A percentile compares a stretch with the other conserved stretches of the same genome.
These are phyloP conservation scores for Odocoileus hemionus DNA, from an alignment of 2,113 vertebrate species.

Conservation along the genomic window DNA sequence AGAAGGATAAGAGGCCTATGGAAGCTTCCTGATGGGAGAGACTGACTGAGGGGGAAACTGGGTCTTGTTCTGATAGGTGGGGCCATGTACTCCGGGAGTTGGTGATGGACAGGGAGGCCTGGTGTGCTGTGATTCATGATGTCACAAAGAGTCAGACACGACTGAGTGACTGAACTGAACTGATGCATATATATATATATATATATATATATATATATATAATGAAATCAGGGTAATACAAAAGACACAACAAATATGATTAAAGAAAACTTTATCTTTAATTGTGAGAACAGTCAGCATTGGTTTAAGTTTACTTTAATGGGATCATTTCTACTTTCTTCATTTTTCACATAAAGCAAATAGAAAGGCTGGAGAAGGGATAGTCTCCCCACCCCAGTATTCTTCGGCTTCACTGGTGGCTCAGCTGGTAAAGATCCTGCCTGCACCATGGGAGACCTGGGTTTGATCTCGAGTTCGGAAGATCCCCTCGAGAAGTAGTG, in stretches of 20 bases:
- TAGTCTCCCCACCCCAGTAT: not conserved
- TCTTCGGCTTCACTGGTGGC: not conserved
- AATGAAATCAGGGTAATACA: not conserved
- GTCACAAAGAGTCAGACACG: too few species aligned
- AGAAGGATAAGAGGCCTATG: not conserved
- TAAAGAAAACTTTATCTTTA: not conserved
- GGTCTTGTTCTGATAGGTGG: not conserved
- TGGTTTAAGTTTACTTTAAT: not conserved
- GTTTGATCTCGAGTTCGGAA: not conserved
- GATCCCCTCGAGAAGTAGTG: not conserved
- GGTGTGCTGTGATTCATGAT: too few species aligned
- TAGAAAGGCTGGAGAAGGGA: not conserved
- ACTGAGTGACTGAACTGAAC: too few species aligned
- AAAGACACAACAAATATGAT: not conserved
- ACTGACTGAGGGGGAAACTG: not conserved
- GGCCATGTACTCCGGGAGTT: not conserved
- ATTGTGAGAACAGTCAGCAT: not conserved
- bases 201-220: rapidly evolving
- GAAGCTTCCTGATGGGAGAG: not conserved
- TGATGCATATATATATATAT: not conserved
- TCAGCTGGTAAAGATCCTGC: not conserved
- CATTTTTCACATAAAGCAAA: not conserved
- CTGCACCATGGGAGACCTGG: not conserved
- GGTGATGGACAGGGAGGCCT: too few species aligned
- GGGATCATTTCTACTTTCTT: not conserved